phyloP scores from a whole-genome alignment of 1,140 invertebrate species.

The Caenorhabditis tropicalis region DNA sequence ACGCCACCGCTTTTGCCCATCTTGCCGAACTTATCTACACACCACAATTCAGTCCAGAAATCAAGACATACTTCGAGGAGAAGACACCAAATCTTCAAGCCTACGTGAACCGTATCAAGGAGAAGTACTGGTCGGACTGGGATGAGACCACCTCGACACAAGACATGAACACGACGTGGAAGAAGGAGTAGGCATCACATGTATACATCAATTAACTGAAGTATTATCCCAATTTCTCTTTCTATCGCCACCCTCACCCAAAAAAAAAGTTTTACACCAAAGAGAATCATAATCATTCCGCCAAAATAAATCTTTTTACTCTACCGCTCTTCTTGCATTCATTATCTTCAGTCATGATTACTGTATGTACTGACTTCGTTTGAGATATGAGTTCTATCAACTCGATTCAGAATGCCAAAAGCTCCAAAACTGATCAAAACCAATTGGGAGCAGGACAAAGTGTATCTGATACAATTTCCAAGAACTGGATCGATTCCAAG shows the following conservation, averaged over 20 bases:
- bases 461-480: slow-evolving; percentile 91
- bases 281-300: slow-evolving; percentile 20
- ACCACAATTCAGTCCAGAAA: slow-evolving; percentile 56
- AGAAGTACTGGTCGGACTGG: slow-evolving; percentile 66
- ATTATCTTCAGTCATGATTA: no score
- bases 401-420: background rate
- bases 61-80: slow-evolving; percentile 59
- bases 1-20: slow-evolving; percentile 61
- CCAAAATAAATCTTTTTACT: background rate
- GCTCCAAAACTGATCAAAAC: background rate
- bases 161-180: slow-evolving; percentile 55
- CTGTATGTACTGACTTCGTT: no score
- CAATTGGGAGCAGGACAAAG: background rate
- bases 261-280: background rate
- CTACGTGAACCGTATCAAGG: slow-evolving; percentile 61
- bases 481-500: slow-evolving; percentile 84
- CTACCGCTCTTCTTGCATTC: background rate
- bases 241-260: background rate
- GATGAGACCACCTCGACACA: slow-evolving; percentile 55
- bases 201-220: background rate
- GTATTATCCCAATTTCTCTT: background rate
- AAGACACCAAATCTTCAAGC: slow-evolving; percentile 59
- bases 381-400: no score
- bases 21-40: slow-evolving; percentile 58
- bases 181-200: background rate